These are phyloP conservation scores for Bombus sibiricus DNA, from an alignment of 1,140 invertebrate genomes.

Conservation along the genomic window DNA sequence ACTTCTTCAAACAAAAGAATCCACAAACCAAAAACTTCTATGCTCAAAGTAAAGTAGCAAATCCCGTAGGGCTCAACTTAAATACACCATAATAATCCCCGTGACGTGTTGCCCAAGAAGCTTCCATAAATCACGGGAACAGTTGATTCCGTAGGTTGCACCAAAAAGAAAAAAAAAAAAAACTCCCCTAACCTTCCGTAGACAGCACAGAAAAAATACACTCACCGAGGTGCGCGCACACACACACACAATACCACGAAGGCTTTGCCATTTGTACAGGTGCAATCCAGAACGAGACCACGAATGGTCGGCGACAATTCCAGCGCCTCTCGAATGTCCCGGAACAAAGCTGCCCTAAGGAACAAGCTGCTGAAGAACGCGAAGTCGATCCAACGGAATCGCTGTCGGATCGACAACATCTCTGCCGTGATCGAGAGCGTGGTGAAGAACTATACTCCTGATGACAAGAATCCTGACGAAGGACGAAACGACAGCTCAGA, in stretches of 20 bases:
- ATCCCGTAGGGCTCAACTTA: no score
- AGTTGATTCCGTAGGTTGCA: neutral
- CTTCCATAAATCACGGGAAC: neutral
- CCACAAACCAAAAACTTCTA: neutral
- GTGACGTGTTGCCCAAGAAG: neutral
- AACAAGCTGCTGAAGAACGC: slow-evolving; percentile 80
- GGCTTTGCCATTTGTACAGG: slow-evolving; percentile 63
- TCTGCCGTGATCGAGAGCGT: slow-evolving; percentile 73
- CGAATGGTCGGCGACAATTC: slow-evolving; percentile 68
- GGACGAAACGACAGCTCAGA: neutral
- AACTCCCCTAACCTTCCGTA: no score
- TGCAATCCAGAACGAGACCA: slow-evolving; percentile 72
- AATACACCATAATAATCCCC: neutral
- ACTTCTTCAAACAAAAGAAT: neutral
- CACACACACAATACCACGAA: slow-evolving; percentile 20
- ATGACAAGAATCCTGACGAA: slow-evolving; percentile 39
- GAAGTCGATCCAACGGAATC: slow-evolving; percentile 77
- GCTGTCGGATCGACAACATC: slow-evolving; percentile 73
- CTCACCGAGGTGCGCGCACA: no score
- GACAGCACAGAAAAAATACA: neutral
- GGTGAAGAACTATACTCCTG: slow-evolving; percentile 59
- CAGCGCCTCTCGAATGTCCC: slow-evolving; percentile 68
- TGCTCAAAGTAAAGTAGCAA: neutral
- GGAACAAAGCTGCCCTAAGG: slow-evolving; percentile 75
- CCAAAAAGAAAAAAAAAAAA: no score